Conservation (phyloP, 2,113 vertebrate species). For the Kryptolebias marmoratus region DNA sequence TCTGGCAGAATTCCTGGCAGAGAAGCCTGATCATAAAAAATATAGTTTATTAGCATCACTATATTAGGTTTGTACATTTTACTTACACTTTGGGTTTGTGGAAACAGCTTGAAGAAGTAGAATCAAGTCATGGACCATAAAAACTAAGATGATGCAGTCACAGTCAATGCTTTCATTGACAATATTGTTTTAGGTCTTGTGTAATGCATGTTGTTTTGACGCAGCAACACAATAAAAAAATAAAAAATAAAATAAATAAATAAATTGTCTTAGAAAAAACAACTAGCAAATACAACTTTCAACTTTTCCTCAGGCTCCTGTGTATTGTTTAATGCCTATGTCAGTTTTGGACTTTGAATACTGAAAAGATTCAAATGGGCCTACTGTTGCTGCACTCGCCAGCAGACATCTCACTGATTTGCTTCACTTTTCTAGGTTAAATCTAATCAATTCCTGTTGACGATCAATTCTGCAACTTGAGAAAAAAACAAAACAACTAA, state of each 20-base stretch:
- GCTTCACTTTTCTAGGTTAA: conserved; percentile 53
- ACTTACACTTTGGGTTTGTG: background rate
- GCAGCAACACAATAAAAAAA: conserved; percentile 5
- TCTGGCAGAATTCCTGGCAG: no score
- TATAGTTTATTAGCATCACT: no score
- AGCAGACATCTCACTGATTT: conserved; percentile 42
- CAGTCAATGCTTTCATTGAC: no score
- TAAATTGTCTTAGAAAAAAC: conserved; percentile 6
- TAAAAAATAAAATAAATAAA: background rate
- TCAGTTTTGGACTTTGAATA: conserved; percentile 27
- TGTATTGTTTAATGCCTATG: conserved; percentile 28
- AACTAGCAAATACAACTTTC: conserved; percentile 17
- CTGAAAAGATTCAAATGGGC: conserved; percentile 29
- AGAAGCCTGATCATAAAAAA: background rate
- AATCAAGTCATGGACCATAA: background rate
- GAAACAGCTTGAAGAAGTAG: no score
- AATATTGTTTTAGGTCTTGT: background rate
- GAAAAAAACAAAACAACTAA: conserved; percentile 47
- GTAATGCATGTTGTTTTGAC: conserved; percentile 18
- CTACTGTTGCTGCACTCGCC: conserved; percentile 4
- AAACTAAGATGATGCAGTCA: background rate
- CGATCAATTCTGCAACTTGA: conserved; percentile 63
- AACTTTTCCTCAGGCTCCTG: conserved; percentile 25
- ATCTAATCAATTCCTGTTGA: conserved; percentile 60
- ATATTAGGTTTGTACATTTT: no score